Base-by-base conservation (phyloP, 2,113 vertebrate genomes). In the Notarius lentiginosus region DNA sequence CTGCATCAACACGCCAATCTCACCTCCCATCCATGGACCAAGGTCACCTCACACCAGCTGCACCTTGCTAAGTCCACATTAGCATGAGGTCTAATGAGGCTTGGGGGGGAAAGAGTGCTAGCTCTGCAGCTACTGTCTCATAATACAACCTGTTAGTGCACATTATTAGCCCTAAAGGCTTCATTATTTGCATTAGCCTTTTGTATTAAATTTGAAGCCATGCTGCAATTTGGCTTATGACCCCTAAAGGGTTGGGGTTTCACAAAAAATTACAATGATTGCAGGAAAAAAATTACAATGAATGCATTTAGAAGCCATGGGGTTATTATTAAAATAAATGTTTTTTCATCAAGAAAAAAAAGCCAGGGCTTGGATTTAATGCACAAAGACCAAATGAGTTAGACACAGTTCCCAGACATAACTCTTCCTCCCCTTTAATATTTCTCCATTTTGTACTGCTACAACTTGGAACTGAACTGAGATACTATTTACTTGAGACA, bases 101-200 rank as follows among this genome's bases (percentile, higher is more conserved):
- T 72, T 68, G 41, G 15, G 61, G 61, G 79, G 70, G 61, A 34
- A 51, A 17, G 27, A 3, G 58, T 12, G 11, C 56, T 18, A 75
- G 79, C n/a, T 55, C n/a, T 34, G 47, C 68, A 41, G 27, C 18
- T 8, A 22, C 68, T 56, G 41, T 79, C 72, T 65, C 24, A 79
- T 51, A 86, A 65, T 55, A 12, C 77, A 85, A 30, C 56, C 81
- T 61, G 55, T 58, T 53, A 34, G 55, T 9, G 47, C 55, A 73
- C 79, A 41, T 77, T 56, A 79, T 75, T 61, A 68, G 87, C 79
- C 89, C 87, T 82, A 49, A 81, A 87, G 91, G 75, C 51, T 58
- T 89, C 80, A 87, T 90, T 88, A 90, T 88, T 84, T 89, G 88
- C 88, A 91, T 91, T 90, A 90, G 88, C 81, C 89, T 90, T 91